phyloP scores from a whole-genome alignment of 2,888 invertebrate genomes.

The Lasioglossum pauxillum region DNA sequence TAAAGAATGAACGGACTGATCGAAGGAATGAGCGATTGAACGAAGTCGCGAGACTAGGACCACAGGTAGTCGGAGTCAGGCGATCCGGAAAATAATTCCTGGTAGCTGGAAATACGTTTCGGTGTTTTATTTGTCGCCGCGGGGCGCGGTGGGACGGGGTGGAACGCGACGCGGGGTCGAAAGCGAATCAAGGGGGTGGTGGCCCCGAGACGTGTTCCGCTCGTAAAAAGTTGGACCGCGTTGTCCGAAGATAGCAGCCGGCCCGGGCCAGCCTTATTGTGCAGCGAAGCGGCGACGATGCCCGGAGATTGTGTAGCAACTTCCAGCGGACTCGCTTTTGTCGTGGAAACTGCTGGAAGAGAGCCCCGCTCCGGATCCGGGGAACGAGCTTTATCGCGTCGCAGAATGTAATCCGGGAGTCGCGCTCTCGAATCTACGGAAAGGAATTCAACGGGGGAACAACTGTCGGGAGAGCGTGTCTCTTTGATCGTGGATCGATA shows the following conservation, averaged over 20 bases:
- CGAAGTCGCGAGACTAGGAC: not conserved
- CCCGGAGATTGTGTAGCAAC: conserved; percentile 44
- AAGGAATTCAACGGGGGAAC: not conserved
- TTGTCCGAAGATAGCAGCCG: conserved; percentile 35
- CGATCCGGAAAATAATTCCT: conserved; percentile 2
- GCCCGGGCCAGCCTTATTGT: conserved; percentile 38
- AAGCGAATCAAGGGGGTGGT: conserved; percentile 11
- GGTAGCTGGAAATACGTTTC: not conserved
- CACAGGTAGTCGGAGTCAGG: not conserved
- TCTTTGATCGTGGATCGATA: not conserved
- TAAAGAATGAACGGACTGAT: not conserved
- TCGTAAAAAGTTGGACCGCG: conserved; percentile 46
- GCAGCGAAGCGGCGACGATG: conserved; percentile 39
- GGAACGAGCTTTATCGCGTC: conserved; percentile 36
- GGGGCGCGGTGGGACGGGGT: too few relatives aligned
- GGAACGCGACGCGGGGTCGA: not conserved
- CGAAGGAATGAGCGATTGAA: not conserved
- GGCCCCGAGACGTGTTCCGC: conserved; percentile 11
- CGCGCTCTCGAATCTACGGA: not conserved
- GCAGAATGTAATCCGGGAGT: conserved; percentile 16
- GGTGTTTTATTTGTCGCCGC: not conserved
- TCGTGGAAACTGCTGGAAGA: conserved; percentile 42
- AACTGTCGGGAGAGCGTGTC: not conserved
- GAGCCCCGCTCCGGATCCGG: conserved; percentile 30
- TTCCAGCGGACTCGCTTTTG: conserved; percentile 38